Conservation (phyloP, 2,113 vertebrate genomes). For the Callionymus lyra region DNA sequence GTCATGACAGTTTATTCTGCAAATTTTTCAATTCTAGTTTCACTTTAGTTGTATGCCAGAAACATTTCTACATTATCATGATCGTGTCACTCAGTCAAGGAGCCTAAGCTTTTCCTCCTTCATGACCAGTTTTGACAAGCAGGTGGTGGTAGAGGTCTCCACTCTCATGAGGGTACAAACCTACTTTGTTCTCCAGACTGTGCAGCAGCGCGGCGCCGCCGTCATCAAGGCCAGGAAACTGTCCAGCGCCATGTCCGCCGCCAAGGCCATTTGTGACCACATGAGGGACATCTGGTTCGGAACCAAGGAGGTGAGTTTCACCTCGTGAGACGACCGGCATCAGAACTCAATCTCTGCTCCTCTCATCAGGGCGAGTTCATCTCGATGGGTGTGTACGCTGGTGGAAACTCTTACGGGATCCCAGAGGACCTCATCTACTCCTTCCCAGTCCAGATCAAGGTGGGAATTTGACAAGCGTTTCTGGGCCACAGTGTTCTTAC, state of each 20-base stretch:
- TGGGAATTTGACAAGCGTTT: too few relatives aligned
- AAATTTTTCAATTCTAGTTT: too few relatives aligned
- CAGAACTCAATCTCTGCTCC: background rate
- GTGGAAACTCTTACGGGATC: slow-evolving; percentile 82
- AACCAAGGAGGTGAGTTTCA: slow-evolving; percentile 69
- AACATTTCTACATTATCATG: too few relatives aligned
- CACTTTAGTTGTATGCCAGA: too few relatives aligned
- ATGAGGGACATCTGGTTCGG: slow-evolving; percentile 92
- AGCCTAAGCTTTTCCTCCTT: too few relatives aligned
- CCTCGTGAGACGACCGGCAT: too few relatives aligned
- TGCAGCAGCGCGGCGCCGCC: slow-evolving; percentile 88
- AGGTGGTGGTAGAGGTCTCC: too few relatives aligned
- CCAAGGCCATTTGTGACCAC: slow-evolving; percentile 94
- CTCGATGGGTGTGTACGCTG: slow-evolving; percentile 93
- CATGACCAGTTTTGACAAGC: too few relatives aligned
- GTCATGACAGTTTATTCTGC: too few relatives aligned
- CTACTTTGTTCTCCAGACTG: too few relatives aligned
- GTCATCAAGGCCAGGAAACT: slow-evolving; percentile 94
- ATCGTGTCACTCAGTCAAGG: too few relatives aligned
- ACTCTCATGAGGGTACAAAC: too few relatives aligned
- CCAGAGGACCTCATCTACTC: slow-evolving; percentile 89
- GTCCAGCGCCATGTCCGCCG: slow-evolving; percentile 97
- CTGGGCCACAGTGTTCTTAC: slow-evolving; percentile 6
- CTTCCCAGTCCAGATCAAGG: slow-evolving; percentile 92
- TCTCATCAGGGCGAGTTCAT: slow-evolving; percentile 78